Conservation (phyloP, 2,113 vertebrate species). For the Ceuthmochares aereus region DNA sequence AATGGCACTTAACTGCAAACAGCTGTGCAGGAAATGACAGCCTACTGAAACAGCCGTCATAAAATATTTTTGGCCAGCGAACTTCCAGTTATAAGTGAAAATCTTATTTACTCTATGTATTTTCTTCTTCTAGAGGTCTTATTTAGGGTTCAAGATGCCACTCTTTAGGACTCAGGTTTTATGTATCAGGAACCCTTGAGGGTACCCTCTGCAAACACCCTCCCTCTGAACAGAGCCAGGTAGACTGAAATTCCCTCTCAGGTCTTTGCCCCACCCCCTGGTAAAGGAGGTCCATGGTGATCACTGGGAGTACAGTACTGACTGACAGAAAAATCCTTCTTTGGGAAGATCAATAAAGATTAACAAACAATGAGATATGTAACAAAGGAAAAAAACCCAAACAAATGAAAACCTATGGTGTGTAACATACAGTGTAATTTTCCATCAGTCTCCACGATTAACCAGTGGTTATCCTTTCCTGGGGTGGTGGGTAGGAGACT, state of each 20-base stretch:
- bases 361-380: not conserved
- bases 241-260: not conserved
- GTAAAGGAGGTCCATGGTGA: not conserved
- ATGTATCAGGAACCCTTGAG: not conserved
- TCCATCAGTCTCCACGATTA: not conserved
- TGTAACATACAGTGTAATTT: not conserved
- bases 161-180: not conserved
- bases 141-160: not conserved
- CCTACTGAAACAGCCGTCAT: conserved; percentile 38
- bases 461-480: not conserved
- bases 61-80: conserved; percentile 22
- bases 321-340: not conserved
- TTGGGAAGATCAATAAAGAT: not conserved
- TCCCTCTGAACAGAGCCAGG: not conserved
- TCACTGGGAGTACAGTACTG: not conserved
- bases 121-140: not conserved
- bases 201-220: accelerated
- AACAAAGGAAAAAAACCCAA: not conserved
- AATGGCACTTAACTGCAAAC: conserved; percentile 43
- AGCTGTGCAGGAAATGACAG: conserved; percentile 73
- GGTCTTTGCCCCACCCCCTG: not conserved
- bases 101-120: not conserved
- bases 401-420: not conserved
- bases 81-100: conserved; percentile 7
- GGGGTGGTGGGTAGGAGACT: not conserved